These are phyloP conservation scores for Siniperca knerii DNA, from an alignment of 2,113 vertebrate genomes.

Conservation along the genomic window DNA sequence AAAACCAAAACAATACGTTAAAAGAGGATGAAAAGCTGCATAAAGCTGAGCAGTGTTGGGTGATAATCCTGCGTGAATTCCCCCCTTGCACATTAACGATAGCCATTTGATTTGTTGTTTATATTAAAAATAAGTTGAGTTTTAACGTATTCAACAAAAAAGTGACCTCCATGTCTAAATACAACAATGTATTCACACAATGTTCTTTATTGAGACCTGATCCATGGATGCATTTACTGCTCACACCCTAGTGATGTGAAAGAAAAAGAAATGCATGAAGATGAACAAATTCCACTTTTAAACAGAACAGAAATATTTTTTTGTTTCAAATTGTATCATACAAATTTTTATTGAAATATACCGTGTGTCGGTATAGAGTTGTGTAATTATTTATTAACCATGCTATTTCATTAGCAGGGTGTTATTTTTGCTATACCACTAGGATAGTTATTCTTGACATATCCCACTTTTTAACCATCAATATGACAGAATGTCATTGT, in stretches of 20 bases:
- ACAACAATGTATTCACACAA: neutral
- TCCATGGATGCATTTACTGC: neutral
- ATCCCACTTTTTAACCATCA: too few relatives aligned
- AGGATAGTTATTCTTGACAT: too few relatives aligned
- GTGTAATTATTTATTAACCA: too few relatives aligned
- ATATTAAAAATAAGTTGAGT: neutral
- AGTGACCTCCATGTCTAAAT: neutral
- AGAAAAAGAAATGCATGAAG: too few relatives aligned
- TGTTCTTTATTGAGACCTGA: neutral
- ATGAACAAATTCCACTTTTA: too few relatives aligned
- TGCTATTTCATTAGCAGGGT: too few relatives aligned
- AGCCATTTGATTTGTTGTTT: neutral
- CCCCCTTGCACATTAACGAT: neutral
- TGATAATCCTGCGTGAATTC: neutral
- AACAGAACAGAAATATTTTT: too few relatives aligned
- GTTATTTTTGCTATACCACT: too few relatives aligned
- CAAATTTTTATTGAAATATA: too few relatives aligned
- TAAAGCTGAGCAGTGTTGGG: fast-evolving
- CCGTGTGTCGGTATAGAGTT: too few relatives aligned
- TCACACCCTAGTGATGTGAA: neutral
- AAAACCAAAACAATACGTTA: neutral
- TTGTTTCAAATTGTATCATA: too few relatives aligned
- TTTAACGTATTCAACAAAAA: neutral
- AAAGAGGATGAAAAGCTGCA: neutral
- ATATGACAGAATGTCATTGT: too few relatives aligned